Conservation (phyloP, 2,797 vertebrate genomes). For the Pipistrellus nathusii region DNA sequence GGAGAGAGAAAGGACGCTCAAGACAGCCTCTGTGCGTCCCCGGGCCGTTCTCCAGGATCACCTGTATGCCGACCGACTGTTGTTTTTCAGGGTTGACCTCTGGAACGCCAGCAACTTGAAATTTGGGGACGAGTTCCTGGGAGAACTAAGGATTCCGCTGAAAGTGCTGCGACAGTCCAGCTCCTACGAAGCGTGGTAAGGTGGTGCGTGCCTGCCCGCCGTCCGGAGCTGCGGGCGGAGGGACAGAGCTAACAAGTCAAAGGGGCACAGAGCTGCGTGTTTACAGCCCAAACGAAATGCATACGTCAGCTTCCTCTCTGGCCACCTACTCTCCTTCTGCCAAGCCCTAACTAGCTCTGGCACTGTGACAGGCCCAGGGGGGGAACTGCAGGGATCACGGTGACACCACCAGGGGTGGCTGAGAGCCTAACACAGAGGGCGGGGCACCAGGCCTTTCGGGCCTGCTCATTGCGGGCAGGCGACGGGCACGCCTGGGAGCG, state of each 20-base stretch:
- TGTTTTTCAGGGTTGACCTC: slow-evolving; percentile 93
- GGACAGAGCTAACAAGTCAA: not conserved
- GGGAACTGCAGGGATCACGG: too few relatives aligned
- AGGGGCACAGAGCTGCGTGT: not conserved
- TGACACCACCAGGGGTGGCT: not conserved
- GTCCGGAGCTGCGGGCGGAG: not conserved
- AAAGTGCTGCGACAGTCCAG: slow-evolving; percentile 94
- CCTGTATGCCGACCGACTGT: accelerated
- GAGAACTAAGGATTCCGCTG: slow-evolving; percentile 95
- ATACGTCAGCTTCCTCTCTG: not conserved
- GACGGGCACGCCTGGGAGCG: too few relatives aligned
- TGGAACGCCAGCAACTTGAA: slow-evolving; percentile 99
- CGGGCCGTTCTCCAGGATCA: not conserved
- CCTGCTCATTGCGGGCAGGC: too few relatives aligned
- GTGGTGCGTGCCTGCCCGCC: not conserved
- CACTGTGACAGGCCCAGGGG: not conserved
- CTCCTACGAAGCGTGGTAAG: slow-evolving; percentile 96
- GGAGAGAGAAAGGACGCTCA: not conserved
- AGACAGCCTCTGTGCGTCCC: not conserved
- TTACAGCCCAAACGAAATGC: not conserved
- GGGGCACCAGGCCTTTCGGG: not conserved
- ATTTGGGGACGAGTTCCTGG: slow-evolving; percentile 98
- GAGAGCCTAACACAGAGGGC: too few relatives aligned
- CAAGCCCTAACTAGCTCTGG: not conserved
- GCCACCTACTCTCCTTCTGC: not conserved